Evolutionary conservation across 2,113 vertebrate genomes (phyloP).

Genomic region (Carollia perspicillata): DNA sequence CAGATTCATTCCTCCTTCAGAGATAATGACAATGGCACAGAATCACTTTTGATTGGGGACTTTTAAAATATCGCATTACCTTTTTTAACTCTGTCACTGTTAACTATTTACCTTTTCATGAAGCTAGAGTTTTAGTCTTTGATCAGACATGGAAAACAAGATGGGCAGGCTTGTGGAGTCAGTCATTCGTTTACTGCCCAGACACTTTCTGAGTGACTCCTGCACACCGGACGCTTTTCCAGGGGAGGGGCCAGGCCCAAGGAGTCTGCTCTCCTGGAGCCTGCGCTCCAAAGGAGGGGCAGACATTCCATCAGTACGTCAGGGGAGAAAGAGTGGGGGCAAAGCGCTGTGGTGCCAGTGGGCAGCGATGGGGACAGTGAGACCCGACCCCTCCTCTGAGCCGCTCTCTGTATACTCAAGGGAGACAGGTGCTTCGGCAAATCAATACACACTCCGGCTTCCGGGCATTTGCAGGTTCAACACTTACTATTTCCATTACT

Average conservation of each 20-base stretch:
- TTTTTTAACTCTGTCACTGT: not conserved
- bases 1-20: conserved; percentile 12
- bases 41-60: conserved; percentile 28
- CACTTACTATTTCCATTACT: not conserved
- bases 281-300: not conserved
- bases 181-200: not conserved
- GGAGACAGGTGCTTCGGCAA: not conserved
- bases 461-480: not conserved
- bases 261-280: not conserved
- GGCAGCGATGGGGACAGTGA: accelerated
- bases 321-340: not conserved
- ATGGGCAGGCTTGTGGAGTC: not conserved
- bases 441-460: not conserved
- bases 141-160: not conserved
- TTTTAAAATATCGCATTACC: conserved; percentile 4
- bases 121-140: conserved; percentile 32
- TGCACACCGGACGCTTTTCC: not conserved
- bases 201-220: not conserved
- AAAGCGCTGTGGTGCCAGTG: accelerated
- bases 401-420: not conserved
- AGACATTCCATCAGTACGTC: not conserved
- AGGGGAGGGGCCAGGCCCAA: not conserved
- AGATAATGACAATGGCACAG: not conserved
- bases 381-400: not conserved
- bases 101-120: not conserved